Conservation (phyloP, 2,797 vertebrate genomes). For the Serranus cabrilla region DNA sequence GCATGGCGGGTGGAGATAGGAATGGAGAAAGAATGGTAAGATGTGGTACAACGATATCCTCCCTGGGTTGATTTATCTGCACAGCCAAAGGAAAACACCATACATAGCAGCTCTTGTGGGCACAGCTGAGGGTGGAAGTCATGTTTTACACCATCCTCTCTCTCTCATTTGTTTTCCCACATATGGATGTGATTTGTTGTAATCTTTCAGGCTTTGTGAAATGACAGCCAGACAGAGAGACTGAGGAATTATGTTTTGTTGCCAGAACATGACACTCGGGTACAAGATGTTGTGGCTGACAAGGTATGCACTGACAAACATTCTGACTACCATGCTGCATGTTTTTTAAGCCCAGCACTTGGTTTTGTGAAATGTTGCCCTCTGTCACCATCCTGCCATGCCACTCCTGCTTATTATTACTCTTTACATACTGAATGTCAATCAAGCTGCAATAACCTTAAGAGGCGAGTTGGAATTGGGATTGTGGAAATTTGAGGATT, state of each 20-base stretch:
- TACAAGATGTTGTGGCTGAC: conserved; percentile 63
- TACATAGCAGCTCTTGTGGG: conserved; percentile 38
- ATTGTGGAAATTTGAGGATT: conserved; percentile 71
- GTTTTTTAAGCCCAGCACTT: conserved; percentile 15
- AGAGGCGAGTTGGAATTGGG: conserved; percentile 60
- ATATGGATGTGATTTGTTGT: conserved; percentile 80
- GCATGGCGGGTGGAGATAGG: conserved; percentile 20
- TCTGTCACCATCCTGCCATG: conserved; percentile 35
- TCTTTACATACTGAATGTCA: conserved; percentile 58
- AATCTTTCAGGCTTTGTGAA: conserved; percentile 75
- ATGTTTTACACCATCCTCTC: conserved; percentile 69
- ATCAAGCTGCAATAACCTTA: conserved; percentile 66
- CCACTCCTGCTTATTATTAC: conserved; percentile 49
- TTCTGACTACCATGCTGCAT: conserved; percentile 22
- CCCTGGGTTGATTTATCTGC: conserved; percentile 39
- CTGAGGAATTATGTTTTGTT: conserved; percentile 63
- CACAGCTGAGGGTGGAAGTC: conserved; percentile 56
- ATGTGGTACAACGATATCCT: conserved; percentile 26
- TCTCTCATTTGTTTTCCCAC: conserved; percentile 66
- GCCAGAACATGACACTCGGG: conserved; percentile 74
- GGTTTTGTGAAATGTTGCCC: conserved; percentile 38
- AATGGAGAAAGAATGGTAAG: conserved; percentile 22
- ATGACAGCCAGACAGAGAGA: conserved; percentile 76
- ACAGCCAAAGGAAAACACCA: conserved; percentile 25
- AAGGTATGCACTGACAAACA: conserved; percentile 60